Percentiles rank a stretch among this genome's conserved stretches.
Evolutionary conservation across 2,888 invertebrate species (phyloP).

Genomic region (Leptinotarsa juncta): DNA sequence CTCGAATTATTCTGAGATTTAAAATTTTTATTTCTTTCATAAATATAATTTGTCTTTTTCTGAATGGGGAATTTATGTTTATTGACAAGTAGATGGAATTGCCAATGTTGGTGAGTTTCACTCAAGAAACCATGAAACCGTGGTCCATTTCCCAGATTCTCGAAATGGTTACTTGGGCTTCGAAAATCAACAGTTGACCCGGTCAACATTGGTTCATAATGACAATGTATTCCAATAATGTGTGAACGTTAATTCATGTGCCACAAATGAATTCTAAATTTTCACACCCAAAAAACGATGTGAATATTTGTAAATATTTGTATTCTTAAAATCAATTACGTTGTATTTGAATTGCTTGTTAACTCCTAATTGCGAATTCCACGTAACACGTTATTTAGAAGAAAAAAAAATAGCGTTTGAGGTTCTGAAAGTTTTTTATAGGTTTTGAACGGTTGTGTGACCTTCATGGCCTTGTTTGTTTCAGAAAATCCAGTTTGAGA

Average conservation of each 20-base stretch:
- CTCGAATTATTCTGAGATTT: too few species aligned
- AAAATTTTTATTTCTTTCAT: too few species aligned
- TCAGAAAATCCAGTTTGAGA: not conserved
- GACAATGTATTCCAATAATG: too few species aligned
- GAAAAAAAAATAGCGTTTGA: not conserved
- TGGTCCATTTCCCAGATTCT: too few species aligned
- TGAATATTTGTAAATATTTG: not conserved
- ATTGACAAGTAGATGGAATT: too few species aligned
- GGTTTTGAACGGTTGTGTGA: not conserved
- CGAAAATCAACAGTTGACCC: too few species aligned
- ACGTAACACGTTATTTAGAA: constrained; percentile 1
- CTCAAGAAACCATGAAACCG: too few species aligned
- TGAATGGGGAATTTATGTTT: too few species aligned
- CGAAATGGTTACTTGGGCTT: too few species aligned
- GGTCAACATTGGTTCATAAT: too few species aligned
- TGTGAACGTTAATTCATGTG: not conserved
- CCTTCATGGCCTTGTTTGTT: constrained; percentile 1
- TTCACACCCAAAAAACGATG: not conserved
- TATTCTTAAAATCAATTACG: not conserved
- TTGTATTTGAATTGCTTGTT: constrained; percentile 4
- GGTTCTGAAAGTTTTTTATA: not conserved
- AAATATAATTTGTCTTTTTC: too few species aligned
- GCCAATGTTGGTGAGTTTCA: too few species aligned
- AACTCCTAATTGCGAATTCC: constrained; percentile 5
- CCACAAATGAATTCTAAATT: not conserved